Evolutionary conservation across 2,797 vertebrate genomes (phyloP), one percentile per base, ranked within the genome.

Genomic region (Microctenopoma lineatum): DNA sequence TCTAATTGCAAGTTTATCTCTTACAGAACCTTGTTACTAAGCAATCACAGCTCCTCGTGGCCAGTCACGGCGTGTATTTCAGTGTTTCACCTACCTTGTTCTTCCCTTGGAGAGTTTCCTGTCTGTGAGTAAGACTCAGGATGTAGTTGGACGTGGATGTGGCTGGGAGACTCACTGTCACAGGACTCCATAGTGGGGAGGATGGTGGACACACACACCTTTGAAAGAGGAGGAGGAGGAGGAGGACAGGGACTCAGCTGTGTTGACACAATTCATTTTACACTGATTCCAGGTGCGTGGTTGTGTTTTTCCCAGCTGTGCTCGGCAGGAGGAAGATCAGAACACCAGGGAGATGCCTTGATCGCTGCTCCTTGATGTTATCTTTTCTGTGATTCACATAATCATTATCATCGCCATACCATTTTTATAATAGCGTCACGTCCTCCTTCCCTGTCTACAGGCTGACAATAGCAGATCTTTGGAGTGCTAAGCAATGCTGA

Each of bases 91-190:
- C 63, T 94, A 99, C 98, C 96, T 97, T 98, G 63, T 95, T 96
- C 91, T 95, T 98, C 73, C 96, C 96, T 81, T 95, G 95, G 84
- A 98, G 94, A 50, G 96, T 82, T 91, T 95, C 95, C 1, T 89
- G 93, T 80, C 94, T 92, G 80, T 96, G 93, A 58, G 86, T 92
- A 90, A 98, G 93, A 88, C 94, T 96, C 84, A 96, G 94, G 85
- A 99, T 95, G 87, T 87, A 94, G 92, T 99, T 99, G 90, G 94
- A 94, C 77, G 84, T 3, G 57, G 87, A 92, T 79, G 90, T 95
- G 83, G 81, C 73, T 59, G 84, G 85, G 72, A 92, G 34, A 82
- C 85, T 90, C 90, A 96, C 80, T 5, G 83, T 65, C 80, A 95
- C 93, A 67, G 92, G 75, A 13, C 63, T 90, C 89, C 94, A 96